These are phyloP conservation scores for Proctacanthus coquilletti DNA, from an alignment of 1,140 invertebrate species.

Conservation along the genomic window DNA sequence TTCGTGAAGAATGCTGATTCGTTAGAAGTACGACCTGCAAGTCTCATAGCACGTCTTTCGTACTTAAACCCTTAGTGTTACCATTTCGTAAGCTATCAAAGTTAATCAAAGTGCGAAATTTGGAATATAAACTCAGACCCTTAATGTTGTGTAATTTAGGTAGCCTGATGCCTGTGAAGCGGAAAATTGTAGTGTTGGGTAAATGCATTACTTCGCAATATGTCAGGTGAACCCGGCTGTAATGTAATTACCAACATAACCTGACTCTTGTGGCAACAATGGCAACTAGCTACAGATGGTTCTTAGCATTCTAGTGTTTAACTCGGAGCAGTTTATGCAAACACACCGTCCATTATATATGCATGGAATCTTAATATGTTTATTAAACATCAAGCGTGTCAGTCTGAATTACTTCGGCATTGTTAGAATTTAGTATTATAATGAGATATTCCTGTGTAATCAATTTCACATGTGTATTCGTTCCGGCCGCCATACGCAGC, in stretches of 20 bases:
- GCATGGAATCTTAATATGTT: conserved; percentile 1
- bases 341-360: background rate
- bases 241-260: background rate
- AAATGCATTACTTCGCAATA: conserved; percentile 1
- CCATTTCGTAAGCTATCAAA: no score
- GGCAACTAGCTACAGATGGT: background rate
- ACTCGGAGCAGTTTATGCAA: background rate
- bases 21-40: no score
- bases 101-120: no score
- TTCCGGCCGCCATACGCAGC: background rate
- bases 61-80: no score
- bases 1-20: no score
- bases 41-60: no score
- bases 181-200: background rate
- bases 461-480: background rate
- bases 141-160: no score
- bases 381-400: conserved; percentile 1
- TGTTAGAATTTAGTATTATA: conserved; percentile 1
- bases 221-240: background rate
- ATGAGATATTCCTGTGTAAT: background rate
- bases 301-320: background rate
- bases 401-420: background rate
- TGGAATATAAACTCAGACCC: no score
- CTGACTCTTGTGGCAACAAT: conserved; percentile 1
- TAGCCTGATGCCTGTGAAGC: no score